These are phyloP conservation scores for Nyctibius bracteatus DNA, from an alignment of 2,113 vertebrate genomes.

Conservation along the genomic window DNA sequence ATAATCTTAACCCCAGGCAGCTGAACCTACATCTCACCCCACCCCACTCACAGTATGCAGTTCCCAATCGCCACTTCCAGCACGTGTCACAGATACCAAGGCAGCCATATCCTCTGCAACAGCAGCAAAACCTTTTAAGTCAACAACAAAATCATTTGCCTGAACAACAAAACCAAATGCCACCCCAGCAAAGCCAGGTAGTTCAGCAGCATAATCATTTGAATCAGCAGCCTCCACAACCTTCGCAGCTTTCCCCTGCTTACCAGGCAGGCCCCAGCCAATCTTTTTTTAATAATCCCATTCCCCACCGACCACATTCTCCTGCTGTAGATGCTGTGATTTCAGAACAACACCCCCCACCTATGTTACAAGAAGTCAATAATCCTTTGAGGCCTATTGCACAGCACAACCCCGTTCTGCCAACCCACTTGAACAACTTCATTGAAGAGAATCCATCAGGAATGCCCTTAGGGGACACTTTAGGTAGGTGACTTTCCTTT, in stretches of 20 bases:
- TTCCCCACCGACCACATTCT: slow-evolving; percentile 86
- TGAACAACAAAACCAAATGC: slow-evolving; percentile 73
- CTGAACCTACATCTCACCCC: slow-evolving; percentile 88
- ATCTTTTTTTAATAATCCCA: slow-evolving; percentile 85
- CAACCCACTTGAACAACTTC: slow-evolving; percentile 88
- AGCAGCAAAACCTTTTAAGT: slow-evolving; percentile 72
- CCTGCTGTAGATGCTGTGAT: slow-evolving; percentile 84
- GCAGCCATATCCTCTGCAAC: slow-evolving; percentile 84
- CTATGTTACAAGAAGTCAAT: slow-evolving; percentile 81
- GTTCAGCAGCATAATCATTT: slow-evolving; percentile 78
- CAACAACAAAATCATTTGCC: slow-evolving; percentile 76
- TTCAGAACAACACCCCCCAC: slow-evolving; percentile 74
- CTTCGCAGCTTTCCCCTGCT: slow-evolving; percentile 84
- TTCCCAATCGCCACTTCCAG: slow-evolving; percentile 79
- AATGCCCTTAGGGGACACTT: slow-evolving; percentile 80
- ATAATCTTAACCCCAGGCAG: slow-evolving; percentile 84
- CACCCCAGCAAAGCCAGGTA: slow-evolving; percentile 78
- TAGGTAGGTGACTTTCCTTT: slow-evolving; percentile 81
- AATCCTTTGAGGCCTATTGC: slow-evolving; percentile 83
- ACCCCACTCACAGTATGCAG: slow-evolving; percentile 82
- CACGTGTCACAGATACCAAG: slow-evolving; percentile 84
- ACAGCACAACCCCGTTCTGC: slow-evolving; percentile 81
- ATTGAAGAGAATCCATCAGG: slow-evolving; percentile 85
- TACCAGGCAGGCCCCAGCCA: slow-evolving; percentile 79
- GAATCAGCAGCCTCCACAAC: slow-evolving; percentile 69